Percentiles rank a stretch among this genome's conserved stretches.
Conservation (phyloP, 2,888 invertebrate genomes). For the Arrhopalites spinosus region DNA sequence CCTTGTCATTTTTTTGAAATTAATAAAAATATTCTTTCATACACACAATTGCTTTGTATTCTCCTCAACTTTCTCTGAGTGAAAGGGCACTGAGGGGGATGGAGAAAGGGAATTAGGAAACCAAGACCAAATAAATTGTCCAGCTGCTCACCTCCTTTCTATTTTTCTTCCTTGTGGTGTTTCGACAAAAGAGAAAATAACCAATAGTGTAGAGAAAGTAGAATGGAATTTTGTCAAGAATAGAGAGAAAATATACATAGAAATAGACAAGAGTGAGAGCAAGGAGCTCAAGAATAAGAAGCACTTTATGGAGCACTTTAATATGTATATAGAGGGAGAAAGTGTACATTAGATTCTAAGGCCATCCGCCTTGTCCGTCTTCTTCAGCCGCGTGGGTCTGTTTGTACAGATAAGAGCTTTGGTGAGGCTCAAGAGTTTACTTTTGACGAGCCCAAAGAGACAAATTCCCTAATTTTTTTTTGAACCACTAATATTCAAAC, state of each 20-base stretch:
- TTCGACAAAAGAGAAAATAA: not conserved
- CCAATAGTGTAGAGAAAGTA: too few species aligned
- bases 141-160: not conserved
- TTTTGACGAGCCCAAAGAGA: not conserved
- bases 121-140: not conserved
- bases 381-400: not conserved
- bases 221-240: not conserved
- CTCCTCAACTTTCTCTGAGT: too few species aligned
- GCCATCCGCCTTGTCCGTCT: too few species aligned
- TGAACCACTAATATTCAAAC: not conserved
- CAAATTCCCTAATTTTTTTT: not conserved
- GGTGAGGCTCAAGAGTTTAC: slow-evolving; percentile 27
- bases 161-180: not conserved
- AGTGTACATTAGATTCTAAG: too few species aligned
- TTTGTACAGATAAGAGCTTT: slow-evolving; percentile 32
- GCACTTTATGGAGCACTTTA: not conserved
- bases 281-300: not conserved
- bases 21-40: too few species aligned
- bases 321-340: too few species aligned
- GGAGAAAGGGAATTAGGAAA: not conserved
- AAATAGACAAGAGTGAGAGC: not conserved
- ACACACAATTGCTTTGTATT: too few species aligned
- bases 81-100: too few species aligned
- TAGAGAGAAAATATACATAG: not conserved
- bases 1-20: too few species aligned